A percentile compares a stretch with the other conserved stretches of the same genome.
These are phyloP conservation scores for Therioaphis trifolii DNA, from an alignment of 2,888 invertebrate species.

Conservation along the genomic window DNA sequence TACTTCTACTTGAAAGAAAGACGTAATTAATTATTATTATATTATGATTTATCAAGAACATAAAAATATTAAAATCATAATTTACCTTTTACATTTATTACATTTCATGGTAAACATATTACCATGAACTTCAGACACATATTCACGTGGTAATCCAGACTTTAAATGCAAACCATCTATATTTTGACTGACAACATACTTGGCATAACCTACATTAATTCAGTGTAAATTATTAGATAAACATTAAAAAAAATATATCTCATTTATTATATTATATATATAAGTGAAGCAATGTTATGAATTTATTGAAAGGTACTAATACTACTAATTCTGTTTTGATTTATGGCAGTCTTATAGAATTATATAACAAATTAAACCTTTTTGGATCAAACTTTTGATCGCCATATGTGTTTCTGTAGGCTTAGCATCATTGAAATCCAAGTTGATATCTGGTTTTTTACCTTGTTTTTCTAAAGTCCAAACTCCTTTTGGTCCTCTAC, in stretches of 20 bases:
- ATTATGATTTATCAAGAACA: too few relatives aligned
- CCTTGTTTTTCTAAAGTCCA: conserved; percentile 96
- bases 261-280: too few relatives aligned
- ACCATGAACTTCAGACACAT: conserved; percentile 94
- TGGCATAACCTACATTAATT: conserved; percentile 73
- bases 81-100: conserved; percentile 83
- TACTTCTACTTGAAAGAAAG: too few relatives aligned
- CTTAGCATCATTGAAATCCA: conserved; percentile 88
- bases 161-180: conserved; percentile 96
- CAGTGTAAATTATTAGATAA: conserved; percentile 50
- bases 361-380: conserved; percentile 69
- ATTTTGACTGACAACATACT: conserved; percentile 95
- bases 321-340: too few relatives aligned
- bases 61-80: background rate
- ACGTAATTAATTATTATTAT: too few relatives aligned
- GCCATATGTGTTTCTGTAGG: conserved; percentile 97
- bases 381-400: conserved; percentile 81
- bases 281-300: too few relatives aligned
- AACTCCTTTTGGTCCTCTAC: conserved; percentile 90
- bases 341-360: too few relatives aligned
- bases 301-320: too few relatives aligned
- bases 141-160: conserved; percentile 84
- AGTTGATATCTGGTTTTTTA: conserved; percentile 82
- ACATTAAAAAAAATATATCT: too few relatives aligned
- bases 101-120: conserved; percentile 98